Conservation (phyloP, 92 coral and sea anemone genomes). For the Paramuricea clavata region DNA sequence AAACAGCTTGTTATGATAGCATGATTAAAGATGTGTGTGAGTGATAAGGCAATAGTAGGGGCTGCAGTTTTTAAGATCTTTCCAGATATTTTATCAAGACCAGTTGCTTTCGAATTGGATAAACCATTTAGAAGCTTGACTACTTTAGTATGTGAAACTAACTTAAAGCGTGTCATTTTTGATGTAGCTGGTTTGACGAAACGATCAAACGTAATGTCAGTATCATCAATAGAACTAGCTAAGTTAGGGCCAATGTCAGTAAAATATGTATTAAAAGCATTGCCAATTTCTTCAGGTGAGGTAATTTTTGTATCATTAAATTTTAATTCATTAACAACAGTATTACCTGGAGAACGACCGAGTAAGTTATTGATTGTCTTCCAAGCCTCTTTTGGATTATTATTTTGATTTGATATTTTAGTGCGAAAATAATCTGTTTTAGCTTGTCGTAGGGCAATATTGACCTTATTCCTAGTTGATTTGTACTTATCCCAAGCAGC, state of each 20-base stretch:
- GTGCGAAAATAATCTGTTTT: neutral
- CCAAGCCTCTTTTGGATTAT: slow-evolving; percentile 35
- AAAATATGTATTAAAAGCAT: neutral
- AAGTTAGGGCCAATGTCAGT: neutral
- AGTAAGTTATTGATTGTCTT: slow-evolving; percentile 49
- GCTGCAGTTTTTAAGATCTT: too few species aligned
- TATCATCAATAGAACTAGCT: neutral
- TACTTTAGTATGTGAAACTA: neutral
- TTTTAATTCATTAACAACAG: slow-evolving; percentile 48
- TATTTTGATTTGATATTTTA: neutral
- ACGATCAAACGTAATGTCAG: neutral
- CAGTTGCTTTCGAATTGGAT: too few species aligned
- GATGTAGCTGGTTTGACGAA: neutral
- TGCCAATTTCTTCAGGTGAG: neutral
- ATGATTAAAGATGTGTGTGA: too few species aligned
- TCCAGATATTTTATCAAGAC: too few species aligned
- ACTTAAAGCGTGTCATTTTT: neutral
- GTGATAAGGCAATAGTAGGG: too few species aligned
- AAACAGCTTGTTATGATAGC: too few species aligned
- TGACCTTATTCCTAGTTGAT: neutral
- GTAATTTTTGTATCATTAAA: neutral
- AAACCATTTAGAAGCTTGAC: too few species aligned
- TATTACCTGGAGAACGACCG: slow-evolving; percentile 4
- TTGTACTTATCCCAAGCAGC: neutral
- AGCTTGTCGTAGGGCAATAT: neutral